phyloP scores from a whole-genome alignment of 2,888 invertebrate genomes.

The Herminia tarsipennalis region DNA sequence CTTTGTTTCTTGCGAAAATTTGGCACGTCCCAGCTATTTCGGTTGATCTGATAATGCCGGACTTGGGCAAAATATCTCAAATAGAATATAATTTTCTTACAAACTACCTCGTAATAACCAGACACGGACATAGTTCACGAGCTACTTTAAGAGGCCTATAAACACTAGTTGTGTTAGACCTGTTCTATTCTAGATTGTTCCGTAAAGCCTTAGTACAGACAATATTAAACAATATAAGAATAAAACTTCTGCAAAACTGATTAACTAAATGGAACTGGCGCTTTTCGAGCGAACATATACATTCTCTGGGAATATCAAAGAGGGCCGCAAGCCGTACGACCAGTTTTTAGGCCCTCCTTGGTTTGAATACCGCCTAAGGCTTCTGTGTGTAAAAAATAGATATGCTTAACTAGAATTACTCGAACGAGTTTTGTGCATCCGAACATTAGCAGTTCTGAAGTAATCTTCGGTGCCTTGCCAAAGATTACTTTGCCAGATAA shows the following conservation, averaged over 20 bases:
- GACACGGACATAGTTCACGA: slow-evolving; percentile 5
- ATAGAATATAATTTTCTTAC: slow-evolving; percentile 25
- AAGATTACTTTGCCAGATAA: no score
- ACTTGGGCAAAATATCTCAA: slow-evolving; percentile 31
- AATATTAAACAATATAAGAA: slow-evolving; percentile 26
- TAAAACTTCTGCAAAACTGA: slow-evolving; percentile 46
- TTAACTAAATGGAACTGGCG: slow-evolving; percentile 59
- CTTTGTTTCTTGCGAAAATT: slow-evolving; percentile 71
- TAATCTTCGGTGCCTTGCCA: slow-evolving; percentile 30
- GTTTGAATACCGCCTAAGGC: slow-evolving; percentile 63
- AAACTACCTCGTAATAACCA: slow-evolving; percentile 20
- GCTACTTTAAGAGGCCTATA: slow-evolving; percentile 19
- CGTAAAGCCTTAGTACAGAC: neutral
- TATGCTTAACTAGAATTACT: slow-evolving; percentile 41
- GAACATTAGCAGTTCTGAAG: slow-evolving; percentile 31
- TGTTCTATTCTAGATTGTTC: slow-evolving; percentile 20
- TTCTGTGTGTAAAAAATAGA: slow-evolving; percentile 53
- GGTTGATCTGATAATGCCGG: slow-evolving; percentile 60
- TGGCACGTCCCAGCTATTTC: slow-evolving; percentile 72
- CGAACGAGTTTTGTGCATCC: slow-evolving; percentile 36
- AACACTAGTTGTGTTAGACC: slow-evolving; percentile 7
- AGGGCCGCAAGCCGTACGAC: slow-evolving; percentile 59
- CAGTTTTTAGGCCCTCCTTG: slow-evolving; percentile 63
- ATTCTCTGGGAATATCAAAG: slow-evolving; percentile 58
- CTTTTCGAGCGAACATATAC: slow-evolving; percentile 51